Percentiles rank a stretch among this genome's conserved stretches.
These are phyloP conservation scores for Neodiprion fabricii DNA, from an alignment of 1,140 invertebrate genomes.

Conservation along the genomic window DNA sequence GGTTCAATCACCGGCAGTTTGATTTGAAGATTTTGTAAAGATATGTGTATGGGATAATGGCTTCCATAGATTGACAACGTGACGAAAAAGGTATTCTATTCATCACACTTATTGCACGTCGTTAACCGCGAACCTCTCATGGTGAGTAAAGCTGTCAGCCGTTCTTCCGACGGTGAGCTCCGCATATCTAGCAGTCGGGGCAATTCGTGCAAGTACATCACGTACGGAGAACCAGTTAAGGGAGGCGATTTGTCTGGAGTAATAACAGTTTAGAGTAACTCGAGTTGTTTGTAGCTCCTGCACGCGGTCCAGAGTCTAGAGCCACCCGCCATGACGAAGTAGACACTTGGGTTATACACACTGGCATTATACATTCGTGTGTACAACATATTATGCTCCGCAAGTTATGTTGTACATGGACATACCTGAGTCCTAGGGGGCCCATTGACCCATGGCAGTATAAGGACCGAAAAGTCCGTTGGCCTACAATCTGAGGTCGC, in stretches of 20 bases:
- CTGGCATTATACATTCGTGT: neutral
- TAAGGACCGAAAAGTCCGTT: neutral
- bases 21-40: no score
- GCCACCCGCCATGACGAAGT: neutral
- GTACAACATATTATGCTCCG: neutral
- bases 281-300: neutral
- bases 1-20: no score
- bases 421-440: neutral
- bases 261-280: conserved; percentile 4
- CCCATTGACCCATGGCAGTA: conserved; percentile 1
- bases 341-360: neutral
- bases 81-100: no score
- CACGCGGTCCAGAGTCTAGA: neutral
- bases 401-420: neutral
- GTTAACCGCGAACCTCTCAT: no score
- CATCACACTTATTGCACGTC: no score
- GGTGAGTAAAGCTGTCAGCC: no score
- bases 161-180: no score
- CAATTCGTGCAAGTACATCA: no score
- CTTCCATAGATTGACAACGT: no score
- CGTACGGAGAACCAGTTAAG: neutral
- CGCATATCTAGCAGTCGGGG: no score
- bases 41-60: no score
- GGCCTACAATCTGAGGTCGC: neutral
- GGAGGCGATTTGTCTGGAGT: neutral